These are phyloP conservation scores for Rhyacophila brunnea DNA, from an alignment of 1,140 invertebrate genomes.

Conservation along the genomic window DNA sequence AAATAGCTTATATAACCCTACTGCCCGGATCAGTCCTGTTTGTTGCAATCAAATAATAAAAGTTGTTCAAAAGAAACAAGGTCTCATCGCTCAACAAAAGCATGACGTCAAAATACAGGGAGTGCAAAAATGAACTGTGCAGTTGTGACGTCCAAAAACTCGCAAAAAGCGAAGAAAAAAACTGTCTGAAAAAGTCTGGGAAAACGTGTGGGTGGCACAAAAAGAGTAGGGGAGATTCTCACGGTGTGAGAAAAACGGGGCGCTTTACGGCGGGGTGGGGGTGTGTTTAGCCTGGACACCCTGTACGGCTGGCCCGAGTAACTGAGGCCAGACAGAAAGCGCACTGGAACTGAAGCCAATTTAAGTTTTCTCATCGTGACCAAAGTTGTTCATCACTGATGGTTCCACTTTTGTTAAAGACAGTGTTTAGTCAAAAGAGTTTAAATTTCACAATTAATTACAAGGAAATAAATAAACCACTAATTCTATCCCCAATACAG, in stretches of 20 bases:
- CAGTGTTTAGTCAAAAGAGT: too few species aligned
- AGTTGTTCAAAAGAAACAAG: too few species aligned
- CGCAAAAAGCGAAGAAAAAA: constrained; percentile 19
- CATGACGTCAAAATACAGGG: constrained; percentile 9
- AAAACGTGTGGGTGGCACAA: constrained; percentile 29
- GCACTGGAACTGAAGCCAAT: neutral
- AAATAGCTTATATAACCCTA: too few species aligned
- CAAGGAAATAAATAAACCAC: too few species aligned
- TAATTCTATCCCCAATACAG: too few species aligned
- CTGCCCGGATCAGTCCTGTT: too few species aligned
- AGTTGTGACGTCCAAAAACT: constrained; percentile 26
- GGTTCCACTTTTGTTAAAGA: too few species aligned
- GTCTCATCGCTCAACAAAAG: too few species aligned
- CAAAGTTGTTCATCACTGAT: too few species aligned
- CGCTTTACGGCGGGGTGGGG: constrained; percentile 1
- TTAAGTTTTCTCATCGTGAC: too few species aligned
- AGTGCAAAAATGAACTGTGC: constrained; percentile 24
- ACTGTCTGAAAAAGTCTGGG: constrained; percentile 28
- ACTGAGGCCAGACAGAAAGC: neutral
- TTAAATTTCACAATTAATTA: too few species aligned
- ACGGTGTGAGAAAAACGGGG: neutral
- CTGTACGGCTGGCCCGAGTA: neutral
- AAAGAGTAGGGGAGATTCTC: constrained; percentile 14
- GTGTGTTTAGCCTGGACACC: constrained; percentile 12
- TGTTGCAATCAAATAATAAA: too few species aligned